Conservation (phyloP, 2,113 vertebrate species). For the Charadrius vociferus region DNA sequence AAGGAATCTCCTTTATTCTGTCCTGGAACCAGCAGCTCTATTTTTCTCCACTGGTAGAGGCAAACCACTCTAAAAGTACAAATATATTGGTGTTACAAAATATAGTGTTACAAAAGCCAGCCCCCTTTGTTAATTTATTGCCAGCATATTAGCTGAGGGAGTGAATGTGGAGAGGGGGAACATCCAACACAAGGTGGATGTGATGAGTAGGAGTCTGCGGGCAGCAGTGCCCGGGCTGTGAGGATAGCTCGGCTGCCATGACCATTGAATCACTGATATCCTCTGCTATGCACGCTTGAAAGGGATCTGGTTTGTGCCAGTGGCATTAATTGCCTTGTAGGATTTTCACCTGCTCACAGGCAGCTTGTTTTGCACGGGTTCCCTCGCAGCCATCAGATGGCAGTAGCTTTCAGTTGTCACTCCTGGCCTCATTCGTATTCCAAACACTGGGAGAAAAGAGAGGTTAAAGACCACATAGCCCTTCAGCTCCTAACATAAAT, state of each 20-base stretch:
- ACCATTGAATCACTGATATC: too few relatives aligned
- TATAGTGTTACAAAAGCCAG: background rate
- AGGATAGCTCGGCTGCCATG: background rate
- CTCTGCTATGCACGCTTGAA: background rate
- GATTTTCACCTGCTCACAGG: background rate
- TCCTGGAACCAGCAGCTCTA: background rate
- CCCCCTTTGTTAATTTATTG: background rate
- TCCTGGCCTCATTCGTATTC: background rate
- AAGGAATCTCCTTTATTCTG: background rate
- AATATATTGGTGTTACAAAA: background rate
- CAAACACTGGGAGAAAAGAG: background rate
- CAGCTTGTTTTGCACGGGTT: background rate
- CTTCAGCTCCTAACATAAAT: background rate
- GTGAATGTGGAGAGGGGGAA: fast-evolving
- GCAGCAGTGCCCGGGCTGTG: background rate
- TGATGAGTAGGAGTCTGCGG: background rate
- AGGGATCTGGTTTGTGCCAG: background rate
- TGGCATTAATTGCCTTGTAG: background rate
- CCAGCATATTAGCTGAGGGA: background rate
- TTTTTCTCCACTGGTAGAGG: background rate
- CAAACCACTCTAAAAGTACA: background rate
- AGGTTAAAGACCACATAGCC: background rate
- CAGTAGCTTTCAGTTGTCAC: background rate
- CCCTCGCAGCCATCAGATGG: background rate
- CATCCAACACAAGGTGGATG: fast-evolving